Conservation (phyloP, 1,140 invertebrate genomes). For the Lasioglossum albipes region DNA sequence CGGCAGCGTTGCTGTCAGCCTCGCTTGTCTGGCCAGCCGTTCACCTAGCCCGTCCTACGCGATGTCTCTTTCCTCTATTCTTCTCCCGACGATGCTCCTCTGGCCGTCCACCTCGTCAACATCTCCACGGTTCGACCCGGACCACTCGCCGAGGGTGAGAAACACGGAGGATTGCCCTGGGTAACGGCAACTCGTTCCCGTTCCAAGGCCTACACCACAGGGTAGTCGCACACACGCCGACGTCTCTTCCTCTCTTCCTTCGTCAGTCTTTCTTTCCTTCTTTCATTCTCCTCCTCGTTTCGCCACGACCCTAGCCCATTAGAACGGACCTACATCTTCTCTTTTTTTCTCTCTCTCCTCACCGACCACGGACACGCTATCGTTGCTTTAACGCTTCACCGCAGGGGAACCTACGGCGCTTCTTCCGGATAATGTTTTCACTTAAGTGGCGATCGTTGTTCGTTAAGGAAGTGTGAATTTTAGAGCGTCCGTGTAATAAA, state of each 20-base stretch:
- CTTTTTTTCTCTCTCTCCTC: constrained; percentile 1
- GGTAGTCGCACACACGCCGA: background rate
- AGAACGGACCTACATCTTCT: constrained; percentile 46
- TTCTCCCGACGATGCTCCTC: background rate
- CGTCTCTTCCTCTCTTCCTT: background rate
- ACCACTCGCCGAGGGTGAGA: constrained; percentile 26
- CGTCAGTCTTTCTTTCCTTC: background rate
- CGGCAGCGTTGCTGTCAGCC: background rate
- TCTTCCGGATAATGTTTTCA: constrained; percentile 53
- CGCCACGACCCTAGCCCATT: constrained; percentile 43
- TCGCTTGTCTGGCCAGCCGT: background rate
- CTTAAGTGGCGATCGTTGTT: constrained; percentile 52
- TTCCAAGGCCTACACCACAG: background rate
- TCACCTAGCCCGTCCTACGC: background rate
- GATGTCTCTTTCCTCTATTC: constrained; percentile 28
- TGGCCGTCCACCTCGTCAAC: constrained; percentile 37
- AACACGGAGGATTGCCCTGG: background rate
- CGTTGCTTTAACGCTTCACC: constrained; percentile 35
- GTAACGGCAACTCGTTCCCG: background rate
- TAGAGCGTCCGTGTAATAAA: constrained; percentile 18
- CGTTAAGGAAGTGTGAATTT: constrained; percentile 52
- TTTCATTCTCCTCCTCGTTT: constrained; percentile 29
- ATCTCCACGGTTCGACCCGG: constrained; percentile 3
- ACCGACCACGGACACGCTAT: constrained; percentile 38
- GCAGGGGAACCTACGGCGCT: constrained; percentile 24